These are phyloP conservation scores for Chesias legatella DNA, from an alignment of 2,888 invertebrate genomes.

Conservation along the genomic window DNA sequence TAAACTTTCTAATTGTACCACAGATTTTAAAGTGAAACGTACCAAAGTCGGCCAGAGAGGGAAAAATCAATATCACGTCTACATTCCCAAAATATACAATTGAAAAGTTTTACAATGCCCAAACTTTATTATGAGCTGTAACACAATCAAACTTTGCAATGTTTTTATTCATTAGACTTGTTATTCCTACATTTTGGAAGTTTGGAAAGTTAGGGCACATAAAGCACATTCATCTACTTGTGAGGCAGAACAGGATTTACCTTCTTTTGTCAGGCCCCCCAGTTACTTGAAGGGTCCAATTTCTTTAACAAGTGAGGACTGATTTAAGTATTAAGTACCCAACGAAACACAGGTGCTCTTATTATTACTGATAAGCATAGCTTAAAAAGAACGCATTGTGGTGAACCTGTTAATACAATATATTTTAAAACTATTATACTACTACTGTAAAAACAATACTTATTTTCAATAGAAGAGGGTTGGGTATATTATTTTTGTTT, in stretches of 20 bases:
- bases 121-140: constrained; percentile 34
- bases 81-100: constrained; percentile 30
- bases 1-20: constrained; percentile 14
- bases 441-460: too few species aligned
- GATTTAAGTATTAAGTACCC: too few species aligned
- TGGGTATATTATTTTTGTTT: too few species aligned
- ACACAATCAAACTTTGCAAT: constrained; percentile 37
- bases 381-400: too few species aligned
- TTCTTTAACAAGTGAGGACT: neutral
- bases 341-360: too few species aligned
- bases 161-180: constrained; percentile 42
- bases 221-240: constrained; percentile 23
- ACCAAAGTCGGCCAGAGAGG: constrained; percentile 19
- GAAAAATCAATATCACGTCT: constrained; percentile 33
- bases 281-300: constrained; percentile 2
- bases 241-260: constrained; percentile 22
- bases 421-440: too few species aligned
- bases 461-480: too few species aligned
- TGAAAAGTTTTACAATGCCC: constrained; percentile 30
- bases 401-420: too few species aligned
- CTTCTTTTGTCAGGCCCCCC: neutral
- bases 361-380: too few species aligned
- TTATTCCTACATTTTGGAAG: constrained; percentile 31
- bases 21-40: constrained; percentile 27
- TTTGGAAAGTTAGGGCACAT: constrained; percentile 18